Base-by-base conservation (phyloP, 2,797 vertebrate species). In the Ammospiza maritima region DNA sequence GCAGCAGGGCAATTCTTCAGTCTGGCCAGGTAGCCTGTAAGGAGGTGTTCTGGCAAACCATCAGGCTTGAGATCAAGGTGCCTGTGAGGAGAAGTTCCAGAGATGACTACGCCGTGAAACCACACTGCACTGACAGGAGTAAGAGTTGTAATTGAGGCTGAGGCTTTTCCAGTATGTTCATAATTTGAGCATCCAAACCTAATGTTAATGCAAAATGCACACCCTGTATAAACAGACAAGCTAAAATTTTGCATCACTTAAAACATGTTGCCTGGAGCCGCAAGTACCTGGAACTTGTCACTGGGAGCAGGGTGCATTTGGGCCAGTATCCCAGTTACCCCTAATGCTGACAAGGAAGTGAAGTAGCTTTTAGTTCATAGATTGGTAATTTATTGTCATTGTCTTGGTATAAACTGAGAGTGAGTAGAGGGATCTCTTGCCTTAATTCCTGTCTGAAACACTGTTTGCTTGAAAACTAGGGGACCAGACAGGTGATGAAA, bases 401-500 rank as follows among this genome's bases (percentile, higher is more conserved):
- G 1, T 69, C 54, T 34, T 92, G 17, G 5, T 71, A 32, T 65
- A 77, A 88, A 88, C 45, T 72, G 53, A 58, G 64, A 89, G 29
- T 0, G 0, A 5, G 0, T 36, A 58, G 71, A 79, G 81, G 32
- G 30, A 36, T 73, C 53, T 88, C 30, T 89, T 93, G 60, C 36
- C 25, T 74, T 89, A 15, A 80, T 86, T 81, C 71, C 61, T 83
- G 1, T 93, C 85, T 95, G 79, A 92, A 91, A 85, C 29, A 53
- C 75, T 88, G 34, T 96, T 95, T 97, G 20, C 86, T 97, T 98
- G 74, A 85, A 86, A 97, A 85, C 8, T 75, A 99, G 98, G 98
- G 66, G 98, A 99, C 94, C 98, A 98, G 69, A 97, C 95, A 17
- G 97, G 98, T 80, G 98, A 98, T 81, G 98, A 99, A 92, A 98